phyloP scores from a whole-genome alignment of 2,888 invertebrate genomes.

The Mycalesis mineus region DNA sequence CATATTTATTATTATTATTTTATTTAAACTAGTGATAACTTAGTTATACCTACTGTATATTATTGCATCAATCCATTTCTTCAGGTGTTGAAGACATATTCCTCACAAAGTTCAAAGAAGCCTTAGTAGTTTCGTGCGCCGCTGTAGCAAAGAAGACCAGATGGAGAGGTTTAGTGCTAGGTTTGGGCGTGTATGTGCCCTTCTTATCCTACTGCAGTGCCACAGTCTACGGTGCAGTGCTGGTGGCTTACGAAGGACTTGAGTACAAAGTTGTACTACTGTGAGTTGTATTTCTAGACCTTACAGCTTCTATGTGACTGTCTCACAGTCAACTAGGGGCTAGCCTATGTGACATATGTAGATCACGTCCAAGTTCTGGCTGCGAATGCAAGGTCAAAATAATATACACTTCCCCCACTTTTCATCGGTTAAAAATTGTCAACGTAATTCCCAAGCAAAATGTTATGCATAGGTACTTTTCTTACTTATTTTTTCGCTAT shows the following conservation, averaged over 20 bases:
- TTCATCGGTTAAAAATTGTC: no score
- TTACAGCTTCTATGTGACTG: neutral
- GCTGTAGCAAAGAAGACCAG: slow-evolving; percentile 79
- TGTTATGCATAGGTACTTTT: no score
- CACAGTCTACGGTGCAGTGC: slow-evolving; percentile 83
- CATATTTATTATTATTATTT: no score
- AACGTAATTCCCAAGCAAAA: no score
- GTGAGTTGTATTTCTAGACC: slow-evolving; percentile 47
- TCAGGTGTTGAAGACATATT: slow-evolving; percentile 78
- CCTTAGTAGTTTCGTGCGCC: slow-evolving; percentile 67
- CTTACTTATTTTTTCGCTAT: no score
- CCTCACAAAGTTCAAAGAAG: slow-evolving; percentile 72
- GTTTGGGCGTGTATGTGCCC: slow-evolving; percentile 83
- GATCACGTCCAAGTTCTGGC: no score
- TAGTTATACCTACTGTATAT: no score
- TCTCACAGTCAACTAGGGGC: no score
- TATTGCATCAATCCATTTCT: slow-evolving; percentile 3
- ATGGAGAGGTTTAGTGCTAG: slow-evolving; percentile 83
- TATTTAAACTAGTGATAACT: no score
- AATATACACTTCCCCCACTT: no score
- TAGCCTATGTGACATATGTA: no score
- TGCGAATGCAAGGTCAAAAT: no score
- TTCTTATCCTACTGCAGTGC: slow-evolving; percentile 84
- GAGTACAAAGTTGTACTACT: slow-evolving; percentile 82
- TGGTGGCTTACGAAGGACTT: slow-evolving; percentile 80